These are phyloP conservation scores for Haliclona indistincta DNA, from an alignment of 37 sponge, comb jelly and placozoan genomes.

Conservation along the genomic window DNA sequence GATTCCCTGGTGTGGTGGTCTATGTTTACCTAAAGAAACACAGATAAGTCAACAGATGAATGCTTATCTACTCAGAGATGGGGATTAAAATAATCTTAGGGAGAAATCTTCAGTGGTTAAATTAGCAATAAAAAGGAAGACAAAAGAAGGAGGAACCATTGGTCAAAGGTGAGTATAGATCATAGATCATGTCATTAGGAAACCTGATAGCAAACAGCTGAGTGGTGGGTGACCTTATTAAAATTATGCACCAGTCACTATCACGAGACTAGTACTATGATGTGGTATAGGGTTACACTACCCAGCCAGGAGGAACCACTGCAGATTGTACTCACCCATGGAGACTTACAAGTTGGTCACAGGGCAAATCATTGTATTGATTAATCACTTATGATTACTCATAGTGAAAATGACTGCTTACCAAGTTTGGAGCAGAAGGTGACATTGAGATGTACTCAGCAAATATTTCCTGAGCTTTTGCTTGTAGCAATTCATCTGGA, in stretches of 20 bases:
- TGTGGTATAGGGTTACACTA: no score
- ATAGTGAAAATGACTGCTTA: conserved; percentile 1
- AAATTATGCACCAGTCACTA: no score
- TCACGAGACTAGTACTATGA: no score
- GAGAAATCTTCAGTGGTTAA: background rate
- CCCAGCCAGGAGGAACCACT: no score
- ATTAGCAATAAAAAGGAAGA: background rate
- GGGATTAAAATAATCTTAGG: background rate
- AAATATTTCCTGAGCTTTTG: conserved; percentile 50
- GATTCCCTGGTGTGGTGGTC: conserved; percentile 27
- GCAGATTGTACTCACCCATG: no score
- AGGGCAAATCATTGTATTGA: no score
- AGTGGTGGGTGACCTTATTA: no score
- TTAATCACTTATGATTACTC: background rate
- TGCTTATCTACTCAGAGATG: no score
- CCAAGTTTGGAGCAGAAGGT: conserved; percentile 47
- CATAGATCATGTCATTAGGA: background rate
- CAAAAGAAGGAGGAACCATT: background rate
- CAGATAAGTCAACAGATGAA: no score
- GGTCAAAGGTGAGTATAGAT: background rate
- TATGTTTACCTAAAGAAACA: conserved; percentile 77
- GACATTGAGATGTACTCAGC: conserved; percentile 44
- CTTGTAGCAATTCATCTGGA: conserved; percentile 19
- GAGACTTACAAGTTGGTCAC: no score
- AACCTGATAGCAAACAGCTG: no score